These are phyloP conservation scores for Vespertilio murinus DNA, from an alignment of 2,797 vertebrate species.

Conservation along the genomic window DNA sequence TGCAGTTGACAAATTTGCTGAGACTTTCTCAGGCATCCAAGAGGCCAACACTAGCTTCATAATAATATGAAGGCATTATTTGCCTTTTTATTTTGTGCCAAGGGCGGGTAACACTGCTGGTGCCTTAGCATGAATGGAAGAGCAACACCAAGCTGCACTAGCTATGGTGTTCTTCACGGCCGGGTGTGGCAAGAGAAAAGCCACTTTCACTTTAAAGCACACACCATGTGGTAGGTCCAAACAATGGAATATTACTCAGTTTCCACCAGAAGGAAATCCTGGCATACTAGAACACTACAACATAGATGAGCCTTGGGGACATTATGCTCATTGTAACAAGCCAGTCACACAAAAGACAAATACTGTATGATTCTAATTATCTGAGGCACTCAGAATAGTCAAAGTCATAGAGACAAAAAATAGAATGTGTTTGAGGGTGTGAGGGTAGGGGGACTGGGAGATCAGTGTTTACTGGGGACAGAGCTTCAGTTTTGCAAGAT, in stretches of 20 bases:
- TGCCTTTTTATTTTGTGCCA: background rate
- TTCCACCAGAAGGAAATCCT: background rate
- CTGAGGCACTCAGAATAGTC: background rate
- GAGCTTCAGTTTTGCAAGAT: background rate
- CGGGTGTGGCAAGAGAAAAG: accelerated
- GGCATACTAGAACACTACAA: accelerated
- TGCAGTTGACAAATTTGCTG: background rate
- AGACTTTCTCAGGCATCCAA: background rate
- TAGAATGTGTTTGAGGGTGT: background rate
- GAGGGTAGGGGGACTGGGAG: accelerated
- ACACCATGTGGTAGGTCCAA: accelerated
- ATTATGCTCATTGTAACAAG: background rate
- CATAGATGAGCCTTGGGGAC: background rate
- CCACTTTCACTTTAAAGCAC: no score
- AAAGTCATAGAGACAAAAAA: background rate
- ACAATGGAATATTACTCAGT: accelerated
- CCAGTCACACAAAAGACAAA: background rate
- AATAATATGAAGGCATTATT: background rate
- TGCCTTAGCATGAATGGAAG: background rate
- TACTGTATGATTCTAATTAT: background rate
- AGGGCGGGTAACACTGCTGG: accelerated
- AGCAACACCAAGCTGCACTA: accelerated
- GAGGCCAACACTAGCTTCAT: background rate
- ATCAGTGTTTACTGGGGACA: accelerated
- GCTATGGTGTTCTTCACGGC: accelerated